These are phyloP conservation scores for Erpetoichthys calabaricus DNA, from an alignment of 2,797 vertebrate genomes.

Conservation along the genomic window DNA sequence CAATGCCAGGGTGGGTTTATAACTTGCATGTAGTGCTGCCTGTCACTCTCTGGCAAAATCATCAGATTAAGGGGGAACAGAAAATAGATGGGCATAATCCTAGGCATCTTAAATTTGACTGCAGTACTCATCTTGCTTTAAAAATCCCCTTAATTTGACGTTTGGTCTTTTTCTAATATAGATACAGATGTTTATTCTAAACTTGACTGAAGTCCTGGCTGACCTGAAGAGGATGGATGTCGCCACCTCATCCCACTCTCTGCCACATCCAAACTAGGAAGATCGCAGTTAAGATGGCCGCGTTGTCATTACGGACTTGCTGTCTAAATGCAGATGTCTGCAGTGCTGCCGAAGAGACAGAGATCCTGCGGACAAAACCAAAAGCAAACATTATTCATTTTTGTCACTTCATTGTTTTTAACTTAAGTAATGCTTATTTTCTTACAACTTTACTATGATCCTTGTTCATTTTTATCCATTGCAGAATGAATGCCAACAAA, in stretches of 20 bases:
- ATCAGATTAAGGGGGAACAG: too few species aligned
- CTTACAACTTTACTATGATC: too few species aligned
- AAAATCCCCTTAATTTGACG: not conserved
- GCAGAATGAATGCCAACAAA: too few species aligned
- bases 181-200: constrained; percentile 53
- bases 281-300: not conserved
- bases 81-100: too few species aligned
- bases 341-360: not conserved
- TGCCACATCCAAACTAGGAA: not conserved
- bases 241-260: accelerated
- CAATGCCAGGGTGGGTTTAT: too few species aligned
- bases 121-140: not conserved
- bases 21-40: too few species aligned
- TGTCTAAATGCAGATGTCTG: not conserved
- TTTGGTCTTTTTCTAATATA: constrained; percentile 22
- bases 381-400: too few species aligned
- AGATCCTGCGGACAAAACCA: too few species aligned
- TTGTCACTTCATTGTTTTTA: too few species aligned
- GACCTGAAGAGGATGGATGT: constrained; percentile 15
- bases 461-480: too few species aligned
- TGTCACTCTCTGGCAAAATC: too few species aligned
- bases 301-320: not conserved
- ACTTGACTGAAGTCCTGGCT: constrained; percentile 31
- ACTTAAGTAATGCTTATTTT: too few species aligned
- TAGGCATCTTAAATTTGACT: not conserved